Percentiles rank a stretch among this genome's conserved stretches.
phyloP scores from a whole-genome alignment of 1,140 invertebrate genomes.

The Cotesia typhae region DNA sequence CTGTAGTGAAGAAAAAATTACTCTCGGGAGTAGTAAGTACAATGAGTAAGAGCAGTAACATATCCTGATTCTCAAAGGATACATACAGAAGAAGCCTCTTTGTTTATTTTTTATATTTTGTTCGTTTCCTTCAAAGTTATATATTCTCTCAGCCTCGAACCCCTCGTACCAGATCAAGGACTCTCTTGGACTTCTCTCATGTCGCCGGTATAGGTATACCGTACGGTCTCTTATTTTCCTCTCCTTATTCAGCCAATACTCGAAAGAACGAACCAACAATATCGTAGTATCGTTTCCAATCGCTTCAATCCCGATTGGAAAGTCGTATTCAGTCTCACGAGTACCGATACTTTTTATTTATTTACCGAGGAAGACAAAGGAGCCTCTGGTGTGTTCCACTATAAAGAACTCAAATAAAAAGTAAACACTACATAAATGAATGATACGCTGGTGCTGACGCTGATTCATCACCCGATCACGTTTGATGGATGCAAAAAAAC shows the following conservation, averaged over 20 bases:
- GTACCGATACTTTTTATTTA: background rate
- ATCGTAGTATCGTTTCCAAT: slow-evolving; percentile 9
- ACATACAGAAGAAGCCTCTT: background rate
- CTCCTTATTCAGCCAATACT: slow-evolving; percentile 7
- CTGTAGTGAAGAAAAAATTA: too few relatives aligned
- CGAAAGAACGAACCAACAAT: background rate
- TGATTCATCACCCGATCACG: too few relatives aligned
- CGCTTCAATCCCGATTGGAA: slow-evolving; percentile 1
- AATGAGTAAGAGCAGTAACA: too few relatives aligned
- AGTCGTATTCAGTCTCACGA: slow-evolving; percentile 14
- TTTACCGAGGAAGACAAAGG: background rate
- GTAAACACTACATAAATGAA: background rate
- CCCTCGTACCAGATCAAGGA: slow-evolving; percentile 28
- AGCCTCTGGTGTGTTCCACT: background rate
- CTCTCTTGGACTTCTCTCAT: slow-evolving; percentile 13
- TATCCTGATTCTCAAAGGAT: background rate
- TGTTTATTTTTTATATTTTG: slow-evolving; percentile 15
- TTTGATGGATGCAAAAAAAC: too few relatives aligned
- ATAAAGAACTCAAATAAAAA: background rate
- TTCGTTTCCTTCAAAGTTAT: slow-evolving; percentile 11
- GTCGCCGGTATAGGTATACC: too few relatives aligned
- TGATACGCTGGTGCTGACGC: too few relatives aligned
- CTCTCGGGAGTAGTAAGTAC: too few relatives aligned
- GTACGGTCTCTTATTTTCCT: too few relatives aligned
- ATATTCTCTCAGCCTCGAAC: slow-evolving; percentile 18